Evolutionary conservation across 2,113 vertebrate species (phyloP).

Genomic region (Rhabdomys dilectus): DNA sequence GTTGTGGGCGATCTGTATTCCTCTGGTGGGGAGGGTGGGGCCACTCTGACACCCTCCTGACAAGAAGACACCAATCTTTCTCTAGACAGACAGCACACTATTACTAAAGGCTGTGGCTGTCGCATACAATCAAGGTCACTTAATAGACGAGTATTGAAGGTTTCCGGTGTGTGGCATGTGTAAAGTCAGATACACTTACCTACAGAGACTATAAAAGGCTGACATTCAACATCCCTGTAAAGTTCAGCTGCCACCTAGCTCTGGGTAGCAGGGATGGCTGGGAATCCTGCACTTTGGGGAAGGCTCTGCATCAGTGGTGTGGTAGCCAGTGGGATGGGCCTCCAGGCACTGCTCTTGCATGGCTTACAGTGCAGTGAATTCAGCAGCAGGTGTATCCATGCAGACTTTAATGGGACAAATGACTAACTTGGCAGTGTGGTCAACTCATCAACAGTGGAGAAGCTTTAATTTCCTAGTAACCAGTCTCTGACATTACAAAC

Average conservation of each 20-base stretch:
- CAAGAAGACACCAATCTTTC: background rate
- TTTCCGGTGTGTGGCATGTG: background rate
- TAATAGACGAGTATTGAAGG: background rate
- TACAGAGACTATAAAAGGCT: background rate
- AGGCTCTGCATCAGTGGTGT: rapidly evolving
- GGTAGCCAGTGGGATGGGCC: background rate
- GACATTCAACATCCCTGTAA: background rate
- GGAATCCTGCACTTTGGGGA: background rate
- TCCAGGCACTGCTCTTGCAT: background rate
- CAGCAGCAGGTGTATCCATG: background rate
- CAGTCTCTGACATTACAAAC: background rate
- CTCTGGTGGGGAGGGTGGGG: rapidly evolving
- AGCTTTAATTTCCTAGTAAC: background rate
- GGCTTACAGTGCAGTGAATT: background rate
- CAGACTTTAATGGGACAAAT: background rate
- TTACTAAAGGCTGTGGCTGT: background rate
- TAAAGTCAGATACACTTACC: background rate
- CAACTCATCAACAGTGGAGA: too few species aligned
- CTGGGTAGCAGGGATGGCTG: background rate
- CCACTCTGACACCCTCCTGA: background rate
- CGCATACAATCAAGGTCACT: background rate
- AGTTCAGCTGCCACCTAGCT: background rate
- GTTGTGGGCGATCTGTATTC: background rate
- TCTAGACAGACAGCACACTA: background rate
- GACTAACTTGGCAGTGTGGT: background rate